A percentile compares a stretch with the other conserved stretches of the same genome.
phyloP scores from a whole-genome alignment of 2,113 vertebrate species.

The Rhynchomys soricoides region DNA sequence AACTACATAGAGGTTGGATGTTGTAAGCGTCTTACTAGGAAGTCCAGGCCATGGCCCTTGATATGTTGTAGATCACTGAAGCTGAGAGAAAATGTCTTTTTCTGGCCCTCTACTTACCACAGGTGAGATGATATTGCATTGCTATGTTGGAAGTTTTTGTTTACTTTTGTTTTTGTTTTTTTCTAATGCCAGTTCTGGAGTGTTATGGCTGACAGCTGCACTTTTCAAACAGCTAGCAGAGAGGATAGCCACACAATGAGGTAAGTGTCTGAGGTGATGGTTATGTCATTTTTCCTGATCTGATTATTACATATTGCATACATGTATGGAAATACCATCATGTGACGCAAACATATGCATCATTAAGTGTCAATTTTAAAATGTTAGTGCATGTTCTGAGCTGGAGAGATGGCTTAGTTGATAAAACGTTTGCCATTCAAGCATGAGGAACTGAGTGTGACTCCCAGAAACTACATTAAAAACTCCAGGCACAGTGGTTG shows the following conservation, averaged over 20 bases:
- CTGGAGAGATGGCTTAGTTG: background rate
- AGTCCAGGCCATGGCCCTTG: background rate
- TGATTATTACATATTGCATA: background rate
- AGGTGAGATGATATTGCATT: background rate
- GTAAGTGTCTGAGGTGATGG: background rate
- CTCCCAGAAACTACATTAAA: background rate
- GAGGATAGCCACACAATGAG: background rate
- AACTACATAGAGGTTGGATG: background rate
- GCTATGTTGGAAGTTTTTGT: background rate
- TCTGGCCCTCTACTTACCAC: rapidly evolving
- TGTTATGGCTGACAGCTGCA: background rate
- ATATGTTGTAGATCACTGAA: background rate
- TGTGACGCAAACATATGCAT: background rate
- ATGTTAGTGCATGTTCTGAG: background rate
- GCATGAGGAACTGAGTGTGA: no score
- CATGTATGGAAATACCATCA: background rate
- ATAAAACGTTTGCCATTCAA: no score
- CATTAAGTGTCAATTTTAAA: background rate
- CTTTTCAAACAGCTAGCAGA: background rate
- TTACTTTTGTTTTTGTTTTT: background rate
- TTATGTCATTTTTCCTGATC: background rate
- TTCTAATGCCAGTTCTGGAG: background rate
- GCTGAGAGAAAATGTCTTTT: background rate
- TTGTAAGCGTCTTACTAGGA: background rate
- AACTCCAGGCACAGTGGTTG: background rate